A percentile compares a stretch with the other conserved stretches of the same genome.
phyloP scores from a whole-genome alignment of 2,113 vertebrate species.

The Raja brachyura region DNA sequence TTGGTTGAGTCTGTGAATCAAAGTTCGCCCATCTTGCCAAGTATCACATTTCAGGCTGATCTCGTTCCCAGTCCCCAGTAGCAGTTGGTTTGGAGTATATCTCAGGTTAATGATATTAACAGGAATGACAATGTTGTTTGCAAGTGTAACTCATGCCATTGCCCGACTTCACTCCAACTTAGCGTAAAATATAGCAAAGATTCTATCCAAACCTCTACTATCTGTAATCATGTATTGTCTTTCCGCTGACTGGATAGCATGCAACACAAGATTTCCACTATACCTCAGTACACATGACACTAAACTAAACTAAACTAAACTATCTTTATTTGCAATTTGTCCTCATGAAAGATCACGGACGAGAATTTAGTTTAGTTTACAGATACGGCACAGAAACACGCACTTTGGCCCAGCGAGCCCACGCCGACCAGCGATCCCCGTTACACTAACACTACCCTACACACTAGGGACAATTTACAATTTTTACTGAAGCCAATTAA shows the following conservation, averaged over 20 bases:
- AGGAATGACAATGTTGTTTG: not conserved
- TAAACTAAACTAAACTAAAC: not conserved
- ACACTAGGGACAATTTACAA: too few relatives aligned
- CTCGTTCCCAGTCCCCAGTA: not conserved
- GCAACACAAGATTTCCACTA: too few relatives aligned
- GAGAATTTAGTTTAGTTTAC: too few relatives aligned
- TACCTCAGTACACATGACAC: too few relatives aligned
- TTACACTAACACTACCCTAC: too few relatives aligned
- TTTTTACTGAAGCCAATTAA: too few relatives aligned
- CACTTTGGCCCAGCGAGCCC: too few relatives aligned
- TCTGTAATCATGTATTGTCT: too few relatives aligned
- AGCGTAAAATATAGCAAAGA: not conserved
- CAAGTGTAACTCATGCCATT: not conserved
- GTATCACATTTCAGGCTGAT: not conserved
- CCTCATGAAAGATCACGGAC: too few relatives aligned
- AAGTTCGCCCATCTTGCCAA: not conserved
- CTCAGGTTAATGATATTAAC: not conserved
- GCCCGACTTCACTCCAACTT: not conserved
- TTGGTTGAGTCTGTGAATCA: not conserved
- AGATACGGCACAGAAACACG: too few relatives aligned
- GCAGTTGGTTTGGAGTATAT: not conserved
- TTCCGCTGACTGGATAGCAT: too few relatives aligned
- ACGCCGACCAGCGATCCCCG: too few relatives aligned
- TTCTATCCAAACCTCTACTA: not conserved
- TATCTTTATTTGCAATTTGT: not conserved